phyloP scores from a whole-genome alignment of 92 coral and sea anemone genomes.

The Parazoanthus atlanticus region DNA sequence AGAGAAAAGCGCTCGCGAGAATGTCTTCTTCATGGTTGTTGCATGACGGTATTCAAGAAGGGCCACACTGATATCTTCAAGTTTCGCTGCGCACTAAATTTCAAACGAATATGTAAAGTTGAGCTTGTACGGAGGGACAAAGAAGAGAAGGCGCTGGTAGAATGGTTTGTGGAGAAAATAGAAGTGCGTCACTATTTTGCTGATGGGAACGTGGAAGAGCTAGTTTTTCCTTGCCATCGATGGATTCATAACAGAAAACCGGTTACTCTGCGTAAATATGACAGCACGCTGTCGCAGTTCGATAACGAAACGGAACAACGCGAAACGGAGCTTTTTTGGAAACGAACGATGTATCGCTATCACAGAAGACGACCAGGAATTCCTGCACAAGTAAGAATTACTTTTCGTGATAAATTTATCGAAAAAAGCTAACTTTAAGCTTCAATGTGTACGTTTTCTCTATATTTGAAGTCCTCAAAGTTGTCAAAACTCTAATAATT shows the following conservation, averaged over 20 bases:
- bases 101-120: conserved; percentile 76
- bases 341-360: conserved; percentile 93
- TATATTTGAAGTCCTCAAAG: background rate
- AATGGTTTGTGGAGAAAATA: conserved; percentile 94
- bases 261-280: conserved; percentile 65
- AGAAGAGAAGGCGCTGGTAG: conserved; percentile 75
- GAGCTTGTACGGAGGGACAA: conserved; percentile 80
- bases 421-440: background rate
- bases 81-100: conserved; percentile 56
- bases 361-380: conserved; percentile 70
- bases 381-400: conserved; percentile 83
- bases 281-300: conserved; percentile 81
- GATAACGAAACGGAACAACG: conserved; percentile 84
- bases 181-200: conserved; percentile 78
- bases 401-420: background rate
- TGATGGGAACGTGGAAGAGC: conserved; percentile 63
- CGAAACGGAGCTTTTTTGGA: conserved; percentile 91
- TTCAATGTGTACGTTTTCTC: background rate
- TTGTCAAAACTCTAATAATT: background rate
- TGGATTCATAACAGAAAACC: conserved; percentile 87
- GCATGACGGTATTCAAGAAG: conserved; percentile 92
- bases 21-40: conserved; percentile 83
- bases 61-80: conserved; percentile 93
- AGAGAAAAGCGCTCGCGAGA: conserved; percentile 77
- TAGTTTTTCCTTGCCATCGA: conserved; percentile 91